Base-by-base conservation (phyloP, 92 coral and sea anemone genomes). In the Epizoanthus illoricatus region DNA sequence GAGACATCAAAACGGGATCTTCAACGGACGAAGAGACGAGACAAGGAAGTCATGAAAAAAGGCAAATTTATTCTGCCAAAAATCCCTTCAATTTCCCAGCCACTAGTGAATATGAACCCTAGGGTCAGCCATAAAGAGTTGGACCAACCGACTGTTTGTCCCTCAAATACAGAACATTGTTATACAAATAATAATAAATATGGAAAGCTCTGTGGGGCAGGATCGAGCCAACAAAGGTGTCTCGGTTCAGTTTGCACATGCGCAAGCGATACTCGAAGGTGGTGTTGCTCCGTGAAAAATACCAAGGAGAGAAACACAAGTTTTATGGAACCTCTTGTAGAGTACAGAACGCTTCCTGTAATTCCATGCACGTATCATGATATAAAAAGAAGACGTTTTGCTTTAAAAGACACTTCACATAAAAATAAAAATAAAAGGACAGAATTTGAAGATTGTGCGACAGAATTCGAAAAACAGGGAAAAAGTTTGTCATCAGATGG, bases 261-360 rank as follows among this genome's bases (percentile, higher is more conserved):
- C 17, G n/a, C 60, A 19, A 45, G 40, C 7, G 40, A 47, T 23
- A 47, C 28, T 5, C 47, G 18, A 71, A n/a, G 42, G 3, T 70
- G 74, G 74, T 20, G 55, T 7, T 43, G 43, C 16, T 18, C 57
- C 23, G 60, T 1, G n/a, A 36, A 16, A 2, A 57, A 57, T 55
- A 4, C 49, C 33, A 42, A 11, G 60, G 24, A 57, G 64, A 36
- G 15, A 24, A 56, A 74, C n/a, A 24, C 64, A 57, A 18, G 23
- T 12, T 2, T 24, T 7, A 7, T 55, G 47, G 66, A 55, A 13
- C 52, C 65, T n/a, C 45, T 56, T 56, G 47, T 56, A 12, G 80
- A 74, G 19, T 74, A 74, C 65, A 57, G 47, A 7, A 74, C 60
- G 33, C 49, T 74, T 13, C 80, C 80, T 28, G 80, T 33, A 7